Evolutionary conservation across 2,888 invertebrate species (phyloP), one percentile per base, ranked within the genome.

Genomic region (Druceiella hillmani): DNA sequence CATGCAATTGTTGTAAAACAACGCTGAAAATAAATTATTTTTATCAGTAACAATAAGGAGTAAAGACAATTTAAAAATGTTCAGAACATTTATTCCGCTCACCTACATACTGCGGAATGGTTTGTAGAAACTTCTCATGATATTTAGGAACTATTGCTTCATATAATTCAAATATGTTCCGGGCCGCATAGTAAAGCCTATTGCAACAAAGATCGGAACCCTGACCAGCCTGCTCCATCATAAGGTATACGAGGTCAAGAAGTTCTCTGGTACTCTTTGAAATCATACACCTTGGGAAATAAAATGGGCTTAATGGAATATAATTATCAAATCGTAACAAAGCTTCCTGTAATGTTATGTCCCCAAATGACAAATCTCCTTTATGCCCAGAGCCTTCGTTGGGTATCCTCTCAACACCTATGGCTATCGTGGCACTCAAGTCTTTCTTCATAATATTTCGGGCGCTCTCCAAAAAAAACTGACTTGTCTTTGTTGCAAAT

Each of bases 1-100:
- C 80, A 87, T 81, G 58, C 92, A 92, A 62, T 95, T 94, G 68
- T 95, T 95, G 65, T 93, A 83, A 55, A 87, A 87, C 15, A 92
- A 57, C 4, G 87, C 91, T 82, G 61, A 25, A 66, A 67, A 28
- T 33, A 37, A 35, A 29, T 14, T 37, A 9, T 27, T 28, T 41
- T 14, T 37, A 27, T 27, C 6, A 27, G 10, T 5, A 10, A 10
- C 27, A 7, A 5, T 11, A 27, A 5, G 11, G n/a, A 27, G n/a
- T 27, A 6, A 27, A 9, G n/a, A 27, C 11, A 11, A 22, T 7
- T 22, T 6, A 22, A n/a, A 7, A n/a, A 22, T 7, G 22, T n/a
- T 22, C 7, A n/a, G n/a, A n/a, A n/a, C 20, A 9, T 20, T 9
- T 6, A 6, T 7, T 9, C 20, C 5, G 57, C 74, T 67, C 55